Percentiles rank a stretch among this genome's conserved stretches.
Conservation (phyloP, 2,888 invertebrate species). For the Crepidodera aurea region DNA sequence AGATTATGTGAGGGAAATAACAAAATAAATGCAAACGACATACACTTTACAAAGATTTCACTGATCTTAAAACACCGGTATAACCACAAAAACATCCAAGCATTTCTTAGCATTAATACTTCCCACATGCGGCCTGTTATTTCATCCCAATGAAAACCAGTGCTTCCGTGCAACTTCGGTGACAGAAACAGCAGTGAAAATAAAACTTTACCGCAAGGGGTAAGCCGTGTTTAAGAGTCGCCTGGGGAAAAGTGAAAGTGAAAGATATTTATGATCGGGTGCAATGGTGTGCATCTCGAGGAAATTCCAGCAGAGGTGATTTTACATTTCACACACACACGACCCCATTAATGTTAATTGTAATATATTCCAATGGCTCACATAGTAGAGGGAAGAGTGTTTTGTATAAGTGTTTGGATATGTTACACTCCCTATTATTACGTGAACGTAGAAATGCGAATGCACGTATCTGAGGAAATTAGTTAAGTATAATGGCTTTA, state of each 20-base stretch:
- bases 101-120: no score
- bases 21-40: no score
- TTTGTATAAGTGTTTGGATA: slow-evolving; percentile 1
- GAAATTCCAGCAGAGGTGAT: slow-evolving; percentile 45
- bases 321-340: slow-evolving; percentile 47
- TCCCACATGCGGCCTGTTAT: slow-evolving; percentile 2
- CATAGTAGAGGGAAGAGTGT: slow-evolving; percentile 1
- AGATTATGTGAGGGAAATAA: no score
- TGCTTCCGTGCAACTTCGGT: slow-evolving; percentile 6
- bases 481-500: neutral
- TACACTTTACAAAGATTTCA: no score
- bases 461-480: neutral
- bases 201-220: slow-evolving; percentile 30
- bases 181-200: slow-evolving; percentile 25
- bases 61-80: no score
- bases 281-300: slow-evolving; percentile 41
- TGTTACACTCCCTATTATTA: slow-evolving; percentile 21
- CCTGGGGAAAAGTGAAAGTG: slow-evolving; percentile 38
- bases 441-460: slow-evolving; percentile 12
- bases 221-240: slow-evolving; percentile 33
- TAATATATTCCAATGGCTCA: slow-evolving; percentile 43
- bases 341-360: slow-evolving; percentile 44
- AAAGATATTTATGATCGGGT: slow-evolving; percentile 39
- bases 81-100: no score
- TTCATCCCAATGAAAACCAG: neutral